A percentile compares a stretch with the other conserved stretches of the same genome.
These are phyloP conservation scores for Piscicola geometra DNA, from an alignment of 2,888 invertebrate genomes.

Conservation along the genomic window DNA sequence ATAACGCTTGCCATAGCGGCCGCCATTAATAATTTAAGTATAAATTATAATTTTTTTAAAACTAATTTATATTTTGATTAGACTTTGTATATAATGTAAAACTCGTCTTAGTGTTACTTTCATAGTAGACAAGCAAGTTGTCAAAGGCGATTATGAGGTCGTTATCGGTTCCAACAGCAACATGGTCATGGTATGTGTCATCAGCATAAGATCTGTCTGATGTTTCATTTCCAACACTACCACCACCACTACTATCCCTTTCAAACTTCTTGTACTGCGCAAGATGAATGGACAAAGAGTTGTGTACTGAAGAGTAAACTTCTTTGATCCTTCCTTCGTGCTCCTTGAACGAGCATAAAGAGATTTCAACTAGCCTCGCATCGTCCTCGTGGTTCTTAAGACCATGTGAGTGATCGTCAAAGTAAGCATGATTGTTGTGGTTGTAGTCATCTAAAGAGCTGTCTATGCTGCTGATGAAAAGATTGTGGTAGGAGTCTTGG, in stretches of 20 bases:
- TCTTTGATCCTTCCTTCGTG: neutral
- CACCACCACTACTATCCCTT: neutral
- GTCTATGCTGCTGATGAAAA: too few relatives aligned
- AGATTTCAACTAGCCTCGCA: neutral
- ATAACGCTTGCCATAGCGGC: too few relatives aligned
- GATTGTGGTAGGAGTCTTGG: neutral
- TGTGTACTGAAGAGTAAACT: slow-evolving; percentile 11
- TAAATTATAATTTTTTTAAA: too few relatives aligned
- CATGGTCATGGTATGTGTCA: neutral
- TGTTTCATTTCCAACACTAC: neutral
- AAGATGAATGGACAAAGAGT: slow-evolving; percentile 23
- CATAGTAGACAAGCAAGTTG: neutral
- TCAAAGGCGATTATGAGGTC: neutral
- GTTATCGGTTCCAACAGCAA: neutral
- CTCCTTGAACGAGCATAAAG: neutral
- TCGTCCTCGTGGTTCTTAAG: neutral
- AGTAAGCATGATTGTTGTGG: neutral
- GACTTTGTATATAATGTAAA: too few relatives aligned
- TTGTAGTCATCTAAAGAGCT: too few relatives aligned
- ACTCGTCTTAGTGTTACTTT: too few relatives aligned
- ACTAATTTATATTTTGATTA: too few relatives aligned
- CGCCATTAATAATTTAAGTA: too few relatives aligned
- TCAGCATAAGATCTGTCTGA: neutral
- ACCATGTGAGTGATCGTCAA: neutral
- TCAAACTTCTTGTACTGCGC: neutral